Percentiles rank a stretch among this genome's conserved stretches.
phyloP scores from a whole-genome alignment of 2,113 vertebrate species.

The Raja brachyura region DNA sequence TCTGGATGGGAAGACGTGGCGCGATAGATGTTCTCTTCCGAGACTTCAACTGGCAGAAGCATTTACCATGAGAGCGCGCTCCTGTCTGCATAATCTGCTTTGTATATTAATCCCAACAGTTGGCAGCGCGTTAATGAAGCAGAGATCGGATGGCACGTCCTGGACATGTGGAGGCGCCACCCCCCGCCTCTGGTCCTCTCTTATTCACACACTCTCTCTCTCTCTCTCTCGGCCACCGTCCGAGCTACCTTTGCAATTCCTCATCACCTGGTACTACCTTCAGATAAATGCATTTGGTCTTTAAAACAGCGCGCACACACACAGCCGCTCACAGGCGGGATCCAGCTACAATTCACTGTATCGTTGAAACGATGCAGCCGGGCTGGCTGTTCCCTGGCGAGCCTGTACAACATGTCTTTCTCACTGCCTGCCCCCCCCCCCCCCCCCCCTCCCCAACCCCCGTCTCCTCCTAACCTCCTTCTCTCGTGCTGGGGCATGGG shows the following conservation, averaged over 20 bases:
- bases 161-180: neutral
- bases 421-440: neutral
- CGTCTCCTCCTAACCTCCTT: neutral
- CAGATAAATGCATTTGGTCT: neutral
- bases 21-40: neutral
- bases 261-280: neutral
- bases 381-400: neutral
- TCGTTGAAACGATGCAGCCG: neutral
- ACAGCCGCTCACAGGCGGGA: neutral
- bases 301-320: neutral
- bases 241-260: neutral
- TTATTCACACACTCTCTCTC: slow-evolving; percentile 11
- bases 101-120: neutral
- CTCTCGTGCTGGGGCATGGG: neutral
- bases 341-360: neutral
- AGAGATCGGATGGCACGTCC: neutral
- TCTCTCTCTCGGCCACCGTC: slow-evolving; percentile 23
- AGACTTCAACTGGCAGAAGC: neutral
- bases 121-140: neutral
- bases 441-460: no score
- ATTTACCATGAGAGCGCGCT: neutral
- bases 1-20: neutral
- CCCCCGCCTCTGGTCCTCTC: neutral
- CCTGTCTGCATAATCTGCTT: neutral
- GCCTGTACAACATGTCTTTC: neutral